Evolutionary conservation across 2,888 invertebrate species (phyloP), one percentile per base, ranked within the genome.

Genomic region (Metellina segmentata): DNA sequence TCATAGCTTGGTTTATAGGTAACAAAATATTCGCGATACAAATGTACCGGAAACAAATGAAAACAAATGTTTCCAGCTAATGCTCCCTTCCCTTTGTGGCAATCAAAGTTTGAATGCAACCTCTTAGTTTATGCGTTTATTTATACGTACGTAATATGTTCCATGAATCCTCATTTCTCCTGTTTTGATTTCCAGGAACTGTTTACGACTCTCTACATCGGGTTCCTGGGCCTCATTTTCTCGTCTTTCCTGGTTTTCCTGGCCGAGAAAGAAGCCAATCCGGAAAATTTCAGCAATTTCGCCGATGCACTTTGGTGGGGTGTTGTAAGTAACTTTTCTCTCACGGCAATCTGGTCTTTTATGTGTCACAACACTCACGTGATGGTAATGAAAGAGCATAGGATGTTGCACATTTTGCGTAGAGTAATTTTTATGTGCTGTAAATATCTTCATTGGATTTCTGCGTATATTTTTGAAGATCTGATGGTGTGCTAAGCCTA

Each of bases 301-400:
- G 98, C 98, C 89, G 98, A 98, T 95, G 98, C 98, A 83, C 96
- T 98, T 88, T 98, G 98, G 98, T 98, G 98, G 98, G 98, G 98
- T 94, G 98, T 98, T 96, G 98, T 98, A 96, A 97, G 98, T 97
- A 13, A 11, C 13, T 53, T 71, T 70, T 49, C 34, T 81, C n/a
- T 19, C 51, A 8, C 20, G 71, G 52, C 19, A 16, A 16, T 7
- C 9, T 11, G 13, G 13, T 16, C 61, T 61, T 61, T 61, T 61
- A 61, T 61, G 61, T 61, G 61, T 61, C 16, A 61, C 61, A 11
- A 61, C 61, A 61, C 5, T 16, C 11, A 2, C 61, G 9, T 0
- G 61, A 61, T 7, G 4, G 34, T 34, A 34, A 34, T 34, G 34
- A 34, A 34, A 34, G 34, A 34, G 34, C 4, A 4, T 34, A 34